Evolutionary conservation across 2,113 vertebrate genomes (phyloP), one percentile per base, ranked within the genome.

Genomic region (Pseudopodoces humilis): DNA sequence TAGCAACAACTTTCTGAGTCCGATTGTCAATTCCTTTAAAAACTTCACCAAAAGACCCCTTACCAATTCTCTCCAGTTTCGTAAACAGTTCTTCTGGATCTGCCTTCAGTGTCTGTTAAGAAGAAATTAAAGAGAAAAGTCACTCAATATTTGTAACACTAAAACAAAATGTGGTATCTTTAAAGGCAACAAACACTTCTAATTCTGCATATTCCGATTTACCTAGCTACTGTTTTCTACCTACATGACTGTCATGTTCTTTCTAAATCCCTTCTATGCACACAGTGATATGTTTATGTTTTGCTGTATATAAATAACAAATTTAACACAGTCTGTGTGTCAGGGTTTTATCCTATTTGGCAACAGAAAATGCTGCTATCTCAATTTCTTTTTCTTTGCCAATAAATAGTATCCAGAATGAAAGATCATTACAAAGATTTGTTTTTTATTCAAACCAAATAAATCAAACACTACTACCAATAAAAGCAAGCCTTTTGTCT

Each of bases 1-100:
- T 99, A 94, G 99, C 99, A 90, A 99, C 98, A 77, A 99, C 99
- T 97, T 99, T 99, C 97, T 99, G 99, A 96, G 98, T 99, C 97
- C 98, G 98, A 98, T 98, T 99, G 98, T 99, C 99, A 95, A 99
- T 99, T 98, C 99, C 99, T 98, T 99, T 99, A 96, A 99, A 99
- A 85, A 99, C 99, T 96, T 99, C 99, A 16, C 99, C 99, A 74
- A 99, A 99, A 43, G 99, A 99, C 75, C 99, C 99, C 96, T 99
- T 99, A 55, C 99, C 99, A 92, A 99, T 99, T 94, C 98, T 99
- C 94, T 99, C 99, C 89, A 99, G 97, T 94, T 99, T 99, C n/a
- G 99, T 99, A 83, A 99, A 99, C 53, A 99, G 96, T 97, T 99
- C 98, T 94, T 99, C 99, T 24, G 99, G 99, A 95, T 99, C 98